Base-by-base conservation (phyloP, 2,888 invertebrate species). In the Trissolcus brochymenae region DNA sequence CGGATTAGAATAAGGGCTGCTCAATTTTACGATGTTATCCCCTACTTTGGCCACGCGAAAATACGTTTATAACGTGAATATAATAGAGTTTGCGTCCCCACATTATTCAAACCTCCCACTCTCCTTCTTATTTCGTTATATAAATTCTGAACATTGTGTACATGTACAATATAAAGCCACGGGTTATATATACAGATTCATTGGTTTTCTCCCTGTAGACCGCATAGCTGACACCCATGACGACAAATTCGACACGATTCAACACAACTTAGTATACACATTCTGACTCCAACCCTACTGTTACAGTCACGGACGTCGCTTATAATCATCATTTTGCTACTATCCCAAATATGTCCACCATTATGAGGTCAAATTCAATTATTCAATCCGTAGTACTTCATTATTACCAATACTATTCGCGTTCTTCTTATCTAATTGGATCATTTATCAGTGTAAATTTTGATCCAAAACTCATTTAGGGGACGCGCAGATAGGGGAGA, bases 21-120 rank as follows among this genome's bases (percentile, higher is more conserved):
- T 73, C 73, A 80, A 76, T 76, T 72, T 53, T 76, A 81, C 81
- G 82, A 82, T 82, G 81, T 81, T 73, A 81, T 81, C 80, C 82
- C 81, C 82, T 46, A 50, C 50, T 14, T 41, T 66, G 21, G 62
- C 77, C 54, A 50, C 46, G 66, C 67, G 75, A 67, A 75, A 85
- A 84, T 81, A 79, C 83, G 83, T 82, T 80, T 82, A 82, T 84
- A 84, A 85, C 83, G 82, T 78, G 85, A 81, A 81, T 83, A 85
- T 84, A 85, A 85, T 84, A 76, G 84, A 84, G 82, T 84, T 77
- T 80, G 78, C 75, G 76, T 83, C 81, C 80, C 80, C 79, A 76
- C 79, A 79, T 80, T 80, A 76, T 66, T 73, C 68, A 57, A 59
- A 56, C 35, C 77, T 76, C 75, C 77, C 71, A 70, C 79, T 76